Conservation (phyloP, 2,113 vertebrate genomes). For the Puma concolor region DNA sequence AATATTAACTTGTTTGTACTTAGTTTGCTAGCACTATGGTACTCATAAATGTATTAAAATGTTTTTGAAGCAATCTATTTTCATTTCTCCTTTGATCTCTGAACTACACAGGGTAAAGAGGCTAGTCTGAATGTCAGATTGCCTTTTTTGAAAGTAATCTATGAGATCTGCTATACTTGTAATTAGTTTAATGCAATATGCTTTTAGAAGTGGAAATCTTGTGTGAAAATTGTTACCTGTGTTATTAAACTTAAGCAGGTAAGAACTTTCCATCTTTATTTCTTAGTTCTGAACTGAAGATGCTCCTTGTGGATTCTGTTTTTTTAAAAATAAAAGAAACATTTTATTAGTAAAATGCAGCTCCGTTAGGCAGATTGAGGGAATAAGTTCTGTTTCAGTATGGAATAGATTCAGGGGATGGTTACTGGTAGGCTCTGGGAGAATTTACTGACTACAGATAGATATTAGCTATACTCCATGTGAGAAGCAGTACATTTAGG, state of each 20-base stretch:
- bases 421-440: neutral
- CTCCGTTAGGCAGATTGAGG: neutral
- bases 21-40: neutral
- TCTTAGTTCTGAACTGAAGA: conserved; percentile 30
- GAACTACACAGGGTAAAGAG: neutral
- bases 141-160: conserved; percentile 25
- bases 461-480: neutral
- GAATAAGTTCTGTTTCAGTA: neutral
- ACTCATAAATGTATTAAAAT: neutral
- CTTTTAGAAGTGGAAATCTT: conserved; percentile 31
- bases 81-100: conserved; percentile 52
- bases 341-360: neutral
- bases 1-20: conserved; percentile 18
- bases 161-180: neutral
- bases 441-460: neutral
- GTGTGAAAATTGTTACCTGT: conserved; percentile 17
- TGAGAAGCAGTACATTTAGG: neutral
- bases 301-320: neutral
- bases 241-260: conserved; percentile 28
- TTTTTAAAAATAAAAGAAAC: neutral
- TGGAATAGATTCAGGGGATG: neutral
- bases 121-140: neutral
- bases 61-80: neutral
- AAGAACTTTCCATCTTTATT: neutral
- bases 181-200: neutral